Base-by-base conservation (phyloP, 2,888 invertebrate species). In the Lydus trimaculatus region DNA sequence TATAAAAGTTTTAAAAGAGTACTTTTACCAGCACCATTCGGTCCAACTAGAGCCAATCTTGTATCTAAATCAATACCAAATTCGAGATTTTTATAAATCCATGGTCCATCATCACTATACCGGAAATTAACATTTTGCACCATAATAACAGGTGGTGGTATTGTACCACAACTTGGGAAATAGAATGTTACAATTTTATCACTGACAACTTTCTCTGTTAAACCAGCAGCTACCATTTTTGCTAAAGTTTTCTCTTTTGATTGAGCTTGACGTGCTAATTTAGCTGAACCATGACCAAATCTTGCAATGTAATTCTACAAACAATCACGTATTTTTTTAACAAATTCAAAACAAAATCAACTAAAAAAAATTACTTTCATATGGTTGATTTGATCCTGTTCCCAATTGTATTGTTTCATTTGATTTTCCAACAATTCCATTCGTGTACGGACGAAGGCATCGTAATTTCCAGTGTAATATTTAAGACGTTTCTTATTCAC, bases 61-160 rank as follows among this genome's bases (percentile, higher is more conserved):
- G 99, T 98, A 84, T 99, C 99, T 74, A 99, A 88, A 87, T 99
- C 99, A 79, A 99, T 97, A 82, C 99, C 99, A 84, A 99, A 99
- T 86, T 99, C 99, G 67, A 99, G 87, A 85, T 99, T 94, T 85
- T 94, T 97, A 87, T 99, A 99, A 80, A 99, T 99, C 89, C 90
- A 93, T 0, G 98, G 97, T 63, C 92, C 90, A 20, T 87, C 88
- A 20, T 97, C 97, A 71, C 88, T 91, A 85, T 99, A 99, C 43
- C 94, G 91, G 87, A 99, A 99, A 77, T 95, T 95, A 48, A 99
- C 99, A 82, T 99, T 97, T 88, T 97, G 97, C 65, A 99, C 98
- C 98, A 99, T 99, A 80, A 99, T 98, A 69, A 99, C 99, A 0
- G 99, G 99, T 1, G 99, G 99, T 48, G 99, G 99, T 76, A 99